Percentiles rank a stretch among this genome's conserved stretches.
phyloP scores from a whole-genome alignment of 2,888 invertebrate species.

The Stratiomys singularior region DNA sequence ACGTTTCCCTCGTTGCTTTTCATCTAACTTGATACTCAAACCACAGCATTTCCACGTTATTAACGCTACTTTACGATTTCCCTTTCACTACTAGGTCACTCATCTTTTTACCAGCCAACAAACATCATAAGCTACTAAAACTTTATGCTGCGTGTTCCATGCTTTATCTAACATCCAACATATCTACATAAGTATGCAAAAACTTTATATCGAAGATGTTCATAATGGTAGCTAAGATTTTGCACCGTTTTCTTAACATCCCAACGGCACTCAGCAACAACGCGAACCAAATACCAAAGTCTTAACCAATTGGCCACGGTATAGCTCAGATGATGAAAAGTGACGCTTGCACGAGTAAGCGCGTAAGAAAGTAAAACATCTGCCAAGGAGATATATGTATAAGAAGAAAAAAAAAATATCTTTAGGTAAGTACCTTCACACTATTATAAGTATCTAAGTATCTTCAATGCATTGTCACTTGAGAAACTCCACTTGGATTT shows the following conservation, averaged over 20 bases:
- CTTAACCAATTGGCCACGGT: not conserved
- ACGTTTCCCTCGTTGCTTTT: no score
- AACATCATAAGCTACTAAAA: not conserved
- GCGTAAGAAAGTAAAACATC: slow-evolving; percentile 33
- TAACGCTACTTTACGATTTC: slow-evolving; percentile 5
- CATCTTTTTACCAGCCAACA: not conserved
- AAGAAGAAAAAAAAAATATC: no score
- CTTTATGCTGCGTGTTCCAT: not conserved
- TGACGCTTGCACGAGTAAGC: not conserved
- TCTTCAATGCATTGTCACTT: slow-evolving; percentile 5
- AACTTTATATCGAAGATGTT: not conserved
- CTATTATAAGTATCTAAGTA: not conserved
- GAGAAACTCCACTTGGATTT: not conserved
- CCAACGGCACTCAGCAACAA: not conserved
- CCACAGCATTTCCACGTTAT: not conserved
- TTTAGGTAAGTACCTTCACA: not conserved
- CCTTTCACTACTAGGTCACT: slow-evolving; percentile 30
- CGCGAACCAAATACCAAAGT: slow-evolving; percentile 15
- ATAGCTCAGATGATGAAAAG: not conserved
- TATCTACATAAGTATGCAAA: not conserved
- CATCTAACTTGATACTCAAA: no score
- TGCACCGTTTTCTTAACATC: not conserved
- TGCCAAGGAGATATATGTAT: no score
- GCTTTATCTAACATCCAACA: no score
- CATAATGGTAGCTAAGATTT: not conserved